Evolutionary conservation across 2,113 vertebrate genomes (phyloP), one percentile per base, ranked within the genome.

Genomic region (Anarrhichthys ocellatus): DNA sequence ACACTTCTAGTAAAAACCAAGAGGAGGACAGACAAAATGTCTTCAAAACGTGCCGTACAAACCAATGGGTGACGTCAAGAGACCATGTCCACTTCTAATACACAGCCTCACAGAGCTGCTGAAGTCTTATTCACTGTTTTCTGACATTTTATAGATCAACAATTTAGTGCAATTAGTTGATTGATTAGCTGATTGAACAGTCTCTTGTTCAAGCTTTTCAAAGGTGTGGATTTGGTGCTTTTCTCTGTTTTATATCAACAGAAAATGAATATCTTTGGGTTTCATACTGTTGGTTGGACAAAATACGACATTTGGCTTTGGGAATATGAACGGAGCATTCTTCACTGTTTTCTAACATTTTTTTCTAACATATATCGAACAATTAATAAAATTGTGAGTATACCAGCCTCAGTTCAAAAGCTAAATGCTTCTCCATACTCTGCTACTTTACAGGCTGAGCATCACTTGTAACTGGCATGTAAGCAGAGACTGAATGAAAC

Each of bases 371-470:
- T 64, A 58, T 34, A 11, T 59, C 7, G 1, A 20, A 52, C 20
- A 50, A 20, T 50, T 6, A 27, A 48, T 18, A 54, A 46, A 44
- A 73, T 62, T 1, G 70, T n/a, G 20, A 68, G 6, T 29, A 22
- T 10, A 58, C 13, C 9, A 27, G 40, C 66, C 14, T 0, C 18
- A 52, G 50, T 52, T 52, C 8, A 83, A 65, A 70, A 79, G 83
- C 74, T 59, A 78, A 81, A 72, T 62, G 70, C 29, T 58, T 82
- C 46, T 42, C 32, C 15, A 1, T 62, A 13, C 70, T 78, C 70
- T 46, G 73, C 71, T 76, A 54, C 82, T 85, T 87, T 80, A 61
- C 59, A 75, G 80, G 77, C 86, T 40, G 68, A 80, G 79, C 88
- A 72, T 83, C 73, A 52, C 78, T 70, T 86, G 10, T 76, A 64